These are phyloP conservation scores for Cyclina sinensis DNA, from an alignment of 1,140 invertebrate genomes.

Conservation along the genomic window DNA sequence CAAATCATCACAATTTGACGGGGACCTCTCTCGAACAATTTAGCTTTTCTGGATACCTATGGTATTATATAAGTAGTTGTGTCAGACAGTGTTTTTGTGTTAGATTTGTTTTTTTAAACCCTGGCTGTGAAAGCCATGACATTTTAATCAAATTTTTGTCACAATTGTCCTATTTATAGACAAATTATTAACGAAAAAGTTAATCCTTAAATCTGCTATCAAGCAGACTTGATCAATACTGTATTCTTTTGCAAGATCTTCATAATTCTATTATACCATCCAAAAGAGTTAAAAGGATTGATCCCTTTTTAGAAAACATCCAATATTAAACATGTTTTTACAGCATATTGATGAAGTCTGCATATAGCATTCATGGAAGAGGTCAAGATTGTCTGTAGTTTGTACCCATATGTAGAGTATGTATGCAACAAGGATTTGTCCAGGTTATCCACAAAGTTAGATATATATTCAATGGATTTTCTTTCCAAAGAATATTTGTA, in stretches of 20 bases:
- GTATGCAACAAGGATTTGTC: too few species aligned
- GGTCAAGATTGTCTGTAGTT: not conserved
- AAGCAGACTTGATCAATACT: not conserved
- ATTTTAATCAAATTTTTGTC: constrained; percentile 16
- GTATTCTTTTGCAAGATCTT: not conserved
- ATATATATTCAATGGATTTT: too few species aligned
- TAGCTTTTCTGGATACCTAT: constrained; percentile 67
- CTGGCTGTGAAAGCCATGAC: constrained; percentile 53
- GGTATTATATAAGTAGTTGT: constrained; percentile 67
- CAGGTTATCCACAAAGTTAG: too few species aligned
- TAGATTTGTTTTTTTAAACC: constrained; percentile 26
- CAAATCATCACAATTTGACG: constrained; percentile 44
- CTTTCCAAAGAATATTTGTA: too few species aligned
- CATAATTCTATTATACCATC: too few species aligned
- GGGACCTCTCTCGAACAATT: constrained; percentile 50
- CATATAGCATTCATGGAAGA: not conserved
- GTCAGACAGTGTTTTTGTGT: constrained; percentile 59
- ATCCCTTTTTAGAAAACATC: too few species aligned
- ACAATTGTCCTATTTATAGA: not conserved
- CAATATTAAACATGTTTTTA: too few species aligned
- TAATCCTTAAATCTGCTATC: not conserved
- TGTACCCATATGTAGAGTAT: too few species aligned
- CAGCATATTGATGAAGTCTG: not conserved
- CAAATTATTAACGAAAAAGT: not conserved
- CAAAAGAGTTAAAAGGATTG: too few species aligned